Evolutionary conservation across 1,140 invertebrate genomes (phyloP).

Genomic region (Drepana arcuata): DNA sequence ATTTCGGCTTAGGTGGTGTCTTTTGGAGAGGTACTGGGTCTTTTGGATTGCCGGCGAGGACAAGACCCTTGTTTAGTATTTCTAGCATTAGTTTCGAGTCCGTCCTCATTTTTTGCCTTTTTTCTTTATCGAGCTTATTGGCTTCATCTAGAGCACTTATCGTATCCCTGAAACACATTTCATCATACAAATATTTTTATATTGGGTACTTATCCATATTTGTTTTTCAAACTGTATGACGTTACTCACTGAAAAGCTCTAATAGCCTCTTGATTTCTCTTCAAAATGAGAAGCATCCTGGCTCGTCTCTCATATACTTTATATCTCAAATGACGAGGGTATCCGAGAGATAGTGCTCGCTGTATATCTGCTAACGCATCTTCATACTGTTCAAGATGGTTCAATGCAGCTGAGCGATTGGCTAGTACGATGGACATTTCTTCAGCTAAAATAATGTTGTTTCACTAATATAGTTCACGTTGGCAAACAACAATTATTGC

Average conservation of each 20-base stretch:
- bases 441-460: conserved; percentile 62
- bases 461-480: too few species aligned
- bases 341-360: conserved; percentile 78
- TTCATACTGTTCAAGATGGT: conserved; percentile 82
- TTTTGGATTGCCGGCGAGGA: conserved; percentile 54
- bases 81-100: conserved; percentile 83
- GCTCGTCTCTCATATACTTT: conserved; percentile 86
- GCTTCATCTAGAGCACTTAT: conserved; percentile 76
- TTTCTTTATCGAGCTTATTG: conserved; percentile 77
- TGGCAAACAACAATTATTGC: too few species aligned
- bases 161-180: conserved; percentile 71
- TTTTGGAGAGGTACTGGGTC: conserved; percentile 43
- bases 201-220: too few species aligned
- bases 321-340: conserved; percentile 81
- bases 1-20: conserved; percentile 45
- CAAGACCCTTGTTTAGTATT: conserved; percentile 74
- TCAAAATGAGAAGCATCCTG: conserved; percentile 82
- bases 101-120: conserved; percentile 75
- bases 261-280: conserved; percentile 79
- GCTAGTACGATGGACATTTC: conserved; percentile 84
- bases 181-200: too few species aligned
- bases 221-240: too few species aligned
- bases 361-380: conserved; percentile 80
- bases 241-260: conserved; percentile 74
- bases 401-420: conserved; percentile 90